Conservation (phyloP, 2,113 vertebrate species). For the Pelodiscus sinensis region DNA sequence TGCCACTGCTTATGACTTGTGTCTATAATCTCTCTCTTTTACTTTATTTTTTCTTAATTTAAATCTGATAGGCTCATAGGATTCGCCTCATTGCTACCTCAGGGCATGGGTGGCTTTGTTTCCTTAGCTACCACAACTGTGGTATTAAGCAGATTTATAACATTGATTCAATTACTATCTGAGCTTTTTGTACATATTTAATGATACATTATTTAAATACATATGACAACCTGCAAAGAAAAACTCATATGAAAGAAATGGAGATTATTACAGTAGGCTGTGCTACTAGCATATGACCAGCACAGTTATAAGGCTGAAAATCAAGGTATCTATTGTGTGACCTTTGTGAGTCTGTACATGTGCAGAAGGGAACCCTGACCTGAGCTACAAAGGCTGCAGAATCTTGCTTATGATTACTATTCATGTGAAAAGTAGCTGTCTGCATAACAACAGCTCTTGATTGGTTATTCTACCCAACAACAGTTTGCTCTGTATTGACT, state of each 20-base stretch:
- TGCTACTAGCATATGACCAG: neutral
- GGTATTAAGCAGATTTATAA: neutral
- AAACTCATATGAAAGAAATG: neutral
- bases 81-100: neutral
- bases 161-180: neutral
- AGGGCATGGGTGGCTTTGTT: neutral
- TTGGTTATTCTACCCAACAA: neutral
- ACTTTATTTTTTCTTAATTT: neutral
- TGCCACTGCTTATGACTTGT: neutral
- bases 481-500: neutral
- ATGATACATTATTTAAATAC: neutral
- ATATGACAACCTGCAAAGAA: constrained; percentile 17
- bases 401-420: neutral
- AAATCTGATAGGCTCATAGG: neutral
- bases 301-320: neutral
- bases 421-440: neutral
- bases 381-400: neutral
- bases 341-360: neutral
- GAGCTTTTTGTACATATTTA: constrained; percentile 21
- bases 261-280: neutral
- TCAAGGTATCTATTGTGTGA: neutral
- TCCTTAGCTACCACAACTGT: neutral
- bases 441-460: neutral
- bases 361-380: neutral
- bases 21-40: neutral